These are phyloP conservation scores for Melanerpes aurifrons DNA, from an alignment of 2,113 vertebrate species.

Conservation along the genomic window DNA sequence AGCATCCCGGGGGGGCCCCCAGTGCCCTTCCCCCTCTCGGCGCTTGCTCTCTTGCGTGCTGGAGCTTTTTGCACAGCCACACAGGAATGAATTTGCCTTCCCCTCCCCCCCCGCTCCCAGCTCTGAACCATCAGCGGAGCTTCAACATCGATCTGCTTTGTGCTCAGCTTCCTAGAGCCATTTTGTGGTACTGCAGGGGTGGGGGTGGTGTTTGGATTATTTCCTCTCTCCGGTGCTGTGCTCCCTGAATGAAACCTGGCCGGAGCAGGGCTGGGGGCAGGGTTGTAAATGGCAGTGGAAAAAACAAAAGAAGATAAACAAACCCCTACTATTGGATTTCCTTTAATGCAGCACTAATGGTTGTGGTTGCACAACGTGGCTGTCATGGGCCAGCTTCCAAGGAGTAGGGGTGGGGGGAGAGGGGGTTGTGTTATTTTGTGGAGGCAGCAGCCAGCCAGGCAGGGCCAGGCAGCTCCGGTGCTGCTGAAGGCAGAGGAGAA, in stretches of 20 bases:
- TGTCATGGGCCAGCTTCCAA: accelerated
- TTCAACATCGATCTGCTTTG: not conserved
- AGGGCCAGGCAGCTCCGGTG: not conserved
- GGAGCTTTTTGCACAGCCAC: not conserved
- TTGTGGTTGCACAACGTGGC: not conserved
- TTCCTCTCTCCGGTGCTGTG: not conserved
- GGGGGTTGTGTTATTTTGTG: not conserved
- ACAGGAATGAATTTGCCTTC: not conserved
- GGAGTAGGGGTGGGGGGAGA: accelerated
- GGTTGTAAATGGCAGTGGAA: not conserved
- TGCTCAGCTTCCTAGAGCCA: conserved; percentile 44
- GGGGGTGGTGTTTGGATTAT: not conserved
- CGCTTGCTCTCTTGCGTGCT: not conserved
- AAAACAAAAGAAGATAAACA: not conserved
- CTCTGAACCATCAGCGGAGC: not conserved
- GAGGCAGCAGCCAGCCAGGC: not conserved
- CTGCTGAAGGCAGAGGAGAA: not conserved
- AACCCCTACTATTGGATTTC: not conserved
- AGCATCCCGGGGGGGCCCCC: not conserved
- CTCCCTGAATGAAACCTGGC: conserved; percentile 7
- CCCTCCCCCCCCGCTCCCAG: conserved; percentile 25
- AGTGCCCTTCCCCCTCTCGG: not conserved
- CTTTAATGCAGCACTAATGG: not conserved
- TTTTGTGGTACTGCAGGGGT: conserved; percentile 7
- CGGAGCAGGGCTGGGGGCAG: not conserved